These are phyloP conservation scores for Acomys russatus DNA, from an alignment of 2,797 vertebrate species.

Conservation along the genomic window DNA sequence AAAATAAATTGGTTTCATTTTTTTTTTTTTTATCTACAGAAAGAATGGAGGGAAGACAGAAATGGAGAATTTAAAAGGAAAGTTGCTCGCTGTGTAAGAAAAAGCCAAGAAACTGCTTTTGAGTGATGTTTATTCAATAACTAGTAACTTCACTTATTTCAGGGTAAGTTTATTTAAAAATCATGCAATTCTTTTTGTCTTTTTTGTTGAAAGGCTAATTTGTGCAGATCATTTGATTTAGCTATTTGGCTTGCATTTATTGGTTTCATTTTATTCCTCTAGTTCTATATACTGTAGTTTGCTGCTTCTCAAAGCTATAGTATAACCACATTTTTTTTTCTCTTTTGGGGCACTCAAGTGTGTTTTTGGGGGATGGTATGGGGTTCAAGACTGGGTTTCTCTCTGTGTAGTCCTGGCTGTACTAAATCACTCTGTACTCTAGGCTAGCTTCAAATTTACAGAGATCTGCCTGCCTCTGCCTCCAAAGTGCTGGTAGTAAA, in stretches of 20 bases:
- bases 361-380: too few relatives aligned
- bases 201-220: slow-evolving; percentile 24
- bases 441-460: too few relatives aligned
- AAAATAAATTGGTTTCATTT: slow-evolving; percentile 71
- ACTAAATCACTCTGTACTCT: too few relatives aligned
- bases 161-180: slow-evolving; percentile 92
- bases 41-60: slow-evolving; percentile 99
- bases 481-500: too few relatives aligned
- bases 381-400: too few relatives aligned
- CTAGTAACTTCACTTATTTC: slow-evolving; percentile 97
- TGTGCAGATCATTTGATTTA: slow-evolving; percentile 14
- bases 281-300: not conserved
- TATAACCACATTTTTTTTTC: not conserved
- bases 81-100: slow-evolving; percentile 99
- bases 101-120: slow-evolving; percentile 99
- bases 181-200: not conserved
- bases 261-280: not conserved
- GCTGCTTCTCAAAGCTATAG: not conserved
- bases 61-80: slow-evolving; percentile 99
- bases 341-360: not conserved
- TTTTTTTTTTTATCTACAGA: slow-evolving; percentile 90
- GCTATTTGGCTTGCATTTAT: slow-evolving; percentile 36
- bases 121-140: slow-evolving; percentile 96
- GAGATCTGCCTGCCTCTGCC: too few relatives aligned
- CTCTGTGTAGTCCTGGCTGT: too few relatives aligned